Percentiles rank a stretch among this genome's conserved stretches.
These are phyloP conservation scores for Hippoglossus stenolepis DNA, from an alignment of 2,113 vertebrate genomes.

Conservation along the genomic window DNA sequence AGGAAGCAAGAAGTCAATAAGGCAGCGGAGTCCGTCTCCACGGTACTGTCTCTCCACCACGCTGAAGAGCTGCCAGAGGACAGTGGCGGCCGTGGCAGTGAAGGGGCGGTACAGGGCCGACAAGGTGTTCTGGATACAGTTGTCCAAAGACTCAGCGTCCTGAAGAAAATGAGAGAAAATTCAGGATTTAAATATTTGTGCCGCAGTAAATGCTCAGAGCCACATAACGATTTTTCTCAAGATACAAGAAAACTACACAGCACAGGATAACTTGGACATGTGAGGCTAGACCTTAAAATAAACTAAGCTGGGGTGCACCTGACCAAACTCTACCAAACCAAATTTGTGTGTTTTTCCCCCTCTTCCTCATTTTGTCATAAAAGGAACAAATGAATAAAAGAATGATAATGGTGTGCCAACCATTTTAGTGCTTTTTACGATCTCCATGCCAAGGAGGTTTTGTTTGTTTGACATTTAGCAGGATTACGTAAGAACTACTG, in stretches of 20 bases:
- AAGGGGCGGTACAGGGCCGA: slow-evolving; percentile 86
- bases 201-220: too few relatives aligned
- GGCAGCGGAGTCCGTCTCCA: slow-evolving; percentile 86
- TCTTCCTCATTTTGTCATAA: too few relatives aligned
- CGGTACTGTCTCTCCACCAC: slow-evolving; percentile 86
- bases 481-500: neutral
- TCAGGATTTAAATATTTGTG: neutral
- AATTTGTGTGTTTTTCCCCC: too few relatives aligned
- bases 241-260: neutral
- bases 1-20: slow-evolving; percentile 87
- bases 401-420: neutral
- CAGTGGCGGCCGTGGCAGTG: slow-evolving; percentile 83
- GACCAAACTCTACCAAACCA: neutral
- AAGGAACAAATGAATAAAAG: too few relatives aligned
- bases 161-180: slow-evolving; percentile 44
- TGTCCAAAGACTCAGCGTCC: slow-evolving; percentile 87
- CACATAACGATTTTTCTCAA: too few relatives aligned
- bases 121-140: slow-evolving; percentile 85
- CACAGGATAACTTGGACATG: neutral
- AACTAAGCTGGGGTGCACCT: too few relatives aligned
- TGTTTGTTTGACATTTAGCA: too few relatives aligned
- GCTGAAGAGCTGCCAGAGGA: slow-evolving; percentile 89
- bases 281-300: neutral
- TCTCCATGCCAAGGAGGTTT: neutral
- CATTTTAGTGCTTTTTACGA: neutral